Percentiles rank a stretch among this genome's conserved stretches.
phyloP scores from a whole-genome alignment of 2,888 invertebrate species.

The Drosophila mayaguana region DNA sequence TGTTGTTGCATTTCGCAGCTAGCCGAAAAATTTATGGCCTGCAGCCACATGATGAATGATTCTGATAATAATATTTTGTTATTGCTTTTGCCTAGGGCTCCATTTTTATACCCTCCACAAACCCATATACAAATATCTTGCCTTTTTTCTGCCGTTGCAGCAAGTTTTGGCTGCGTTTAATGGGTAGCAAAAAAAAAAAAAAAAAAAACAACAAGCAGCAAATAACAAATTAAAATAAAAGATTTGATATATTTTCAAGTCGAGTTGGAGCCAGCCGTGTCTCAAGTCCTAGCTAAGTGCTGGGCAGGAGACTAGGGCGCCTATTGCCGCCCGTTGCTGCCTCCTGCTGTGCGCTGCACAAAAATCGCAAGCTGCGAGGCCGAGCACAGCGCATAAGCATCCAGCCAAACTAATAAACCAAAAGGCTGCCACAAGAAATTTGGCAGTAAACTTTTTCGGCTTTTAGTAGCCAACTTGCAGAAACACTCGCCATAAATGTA shows the following conservation, averaged over 20 bases:
- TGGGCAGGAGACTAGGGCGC: conserved; percentile 1
- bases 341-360: conserved; percentile 55
- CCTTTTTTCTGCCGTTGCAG: conserved; percentile 47
- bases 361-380: background rate
- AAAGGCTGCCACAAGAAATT: conserved; percentile 63
- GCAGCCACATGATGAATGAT: conserved; percentile 83
- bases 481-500: conserved; percentile 26
- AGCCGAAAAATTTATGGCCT: conserved; percentile 82
- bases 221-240: conserved; percentile 7
- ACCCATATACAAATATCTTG: background rate
- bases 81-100: conserved; percentile 65
- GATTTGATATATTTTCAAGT: conserved; percentile 38
- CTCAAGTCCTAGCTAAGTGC: conserved; percentile 55
- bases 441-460: conserved; percentile 35
- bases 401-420: conserved; percentile 71
- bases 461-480: conserved; percentile 14
- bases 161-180: conserved; percentile 62
- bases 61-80: conserved; percentile 82
- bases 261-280: conserved; percentile 54
- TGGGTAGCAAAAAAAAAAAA: conserved; percentile 26
- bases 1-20: conserved; percentile 66
- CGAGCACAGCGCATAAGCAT: conserved; percentile 46
- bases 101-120: conserved; percentile 18
- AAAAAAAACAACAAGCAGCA: conserved; percentile 1
- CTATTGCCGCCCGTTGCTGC: conserved; percentile 18